A percentile compares a stretch with the other conserved stretches of the same genome.
phyloP scores from a whole-genome alignment of 2,888 invertebrate species.

The Operophtera brumata region DNA sequence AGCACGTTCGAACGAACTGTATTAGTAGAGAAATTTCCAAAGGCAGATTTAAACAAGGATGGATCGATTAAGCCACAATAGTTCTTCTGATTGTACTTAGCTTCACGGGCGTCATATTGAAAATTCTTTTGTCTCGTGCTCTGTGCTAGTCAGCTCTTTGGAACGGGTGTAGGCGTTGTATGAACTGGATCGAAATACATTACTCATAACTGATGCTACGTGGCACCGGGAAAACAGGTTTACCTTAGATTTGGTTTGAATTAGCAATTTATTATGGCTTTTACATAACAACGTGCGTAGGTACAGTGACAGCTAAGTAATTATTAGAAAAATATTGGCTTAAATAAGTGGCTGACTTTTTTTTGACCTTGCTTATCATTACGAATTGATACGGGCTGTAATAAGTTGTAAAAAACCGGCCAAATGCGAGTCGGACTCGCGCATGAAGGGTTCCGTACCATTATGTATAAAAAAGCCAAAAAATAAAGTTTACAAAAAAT shows the following conservation, averaged over 20 bases:
- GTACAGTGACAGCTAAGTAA: too few relatives aligned
- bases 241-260: background rate
- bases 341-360: too few relatives aligned
- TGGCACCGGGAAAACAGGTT: background rate
- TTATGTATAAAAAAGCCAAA: too few relatives aligned
- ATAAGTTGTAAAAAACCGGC: too few relatives aligned
- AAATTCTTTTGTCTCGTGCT: constrained; percentile 19
- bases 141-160: constrained; percentile 10
- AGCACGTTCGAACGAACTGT: constrained; percentile 10
- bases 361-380: too few relatives aligned
- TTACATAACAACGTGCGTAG: too few relatives aligned
- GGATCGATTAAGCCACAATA: constrained; percentile 7
- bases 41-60: constrained; percentile 6
- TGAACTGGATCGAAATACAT: background rate
- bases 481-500: too few relatives aligned
- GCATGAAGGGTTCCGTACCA: too few relatives aligned
- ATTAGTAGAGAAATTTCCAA: constrained; percentile 8
- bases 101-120: constrained; percentile 15
- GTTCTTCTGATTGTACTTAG: constrained; percentile 9
- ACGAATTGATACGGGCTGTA: too few relatives aligned
- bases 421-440: too few relatives aligned
- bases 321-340: too few relatives aligned
- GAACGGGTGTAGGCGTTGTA: background rate
- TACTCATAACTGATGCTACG: background rate
- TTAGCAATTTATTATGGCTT: too few relatives aligned